Percentiles rank a stretch among this genome's conserved stretches.
phyloP scores from a whole-genome alignment of 2,113 vertebrate genomes.

The Gnathonemus longibarbis region DNA sequence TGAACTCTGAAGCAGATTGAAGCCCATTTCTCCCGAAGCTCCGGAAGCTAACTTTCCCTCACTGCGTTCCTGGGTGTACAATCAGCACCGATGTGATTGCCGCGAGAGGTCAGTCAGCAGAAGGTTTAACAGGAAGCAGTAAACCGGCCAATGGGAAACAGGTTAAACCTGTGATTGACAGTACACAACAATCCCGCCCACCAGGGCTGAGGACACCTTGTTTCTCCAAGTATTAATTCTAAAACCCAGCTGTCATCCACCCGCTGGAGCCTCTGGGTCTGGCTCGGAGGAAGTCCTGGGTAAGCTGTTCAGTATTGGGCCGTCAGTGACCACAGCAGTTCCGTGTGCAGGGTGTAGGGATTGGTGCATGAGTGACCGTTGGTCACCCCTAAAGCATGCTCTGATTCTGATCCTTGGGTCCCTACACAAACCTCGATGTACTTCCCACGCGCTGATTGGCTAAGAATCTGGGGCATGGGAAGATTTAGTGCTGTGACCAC shows the following conservation, averaged over 20 bases:
- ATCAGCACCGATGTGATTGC: slow-evolving; percentile 21
- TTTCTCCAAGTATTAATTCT: not conserved
- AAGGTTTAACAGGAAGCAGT: not conserved
- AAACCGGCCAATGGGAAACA: not conserved
- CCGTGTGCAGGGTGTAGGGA: not conserved
- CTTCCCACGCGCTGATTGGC: not conserved
- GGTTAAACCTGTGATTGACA: not conserved
- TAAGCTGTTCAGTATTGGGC: not conserved
- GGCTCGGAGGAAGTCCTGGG: not conserved
- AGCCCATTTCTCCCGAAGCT: not conserved
- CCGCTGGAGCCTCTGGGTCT: not conserved
- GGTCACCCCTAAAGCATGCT: not conserved
- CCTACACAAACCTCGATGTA: not conserved
- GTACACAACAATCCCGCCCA: not conserved
- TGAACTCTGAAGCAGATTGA: not conserved
- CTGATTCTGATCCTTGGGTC: not conserved
- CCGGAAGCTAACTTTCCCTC: not conserved
- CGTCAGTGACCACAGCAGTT: not conserved
- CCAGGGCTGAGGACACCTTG: not conserved
- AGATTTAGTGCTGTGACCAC: not conserved
- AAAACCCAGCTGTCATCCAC: not conserved
- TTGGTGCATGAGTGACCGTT: not conserved
- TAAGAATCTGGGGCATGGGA: not conserved
- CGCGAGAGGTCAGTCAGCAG: not conserved
- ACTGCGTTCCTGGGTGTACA: slow-evolving; percentile 10